Conservation (phyloP, 2,797 vertebrate species). For the Xiphorhynchus erythropygius region DNA sequence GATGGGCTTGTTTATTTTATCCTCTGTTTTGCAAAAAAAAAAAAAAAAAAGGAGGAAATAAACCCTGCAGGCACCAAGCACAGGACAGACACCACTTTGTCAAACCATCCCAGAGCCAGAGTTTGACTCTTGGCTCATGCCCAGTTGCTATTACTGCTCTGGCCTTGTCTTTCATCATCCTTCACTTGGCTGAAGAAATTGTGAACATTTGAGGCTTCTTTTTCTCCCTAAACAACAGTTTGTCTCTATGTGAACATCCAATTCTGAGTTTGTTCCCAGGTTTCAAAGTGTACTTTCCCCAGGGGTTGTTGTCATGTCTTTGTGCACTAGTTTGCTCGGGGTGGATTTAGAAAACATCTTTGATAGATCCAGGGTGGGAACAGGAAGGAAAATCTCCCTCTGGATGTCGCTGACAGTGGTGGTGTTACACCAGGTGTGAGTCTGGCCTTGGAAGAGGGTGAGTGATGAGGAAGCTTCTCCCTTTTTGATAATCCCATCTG, state of each 20-base stretch:
- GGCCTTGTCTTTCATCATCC: background rate
- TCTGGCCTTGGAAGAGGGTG: constrained; percentile 27
- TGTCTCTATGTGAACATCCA: background rate
- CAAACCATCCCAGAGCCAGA: background rate
- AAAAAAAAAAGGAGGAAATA: background rate
- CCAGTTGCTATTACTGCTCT: background rate
- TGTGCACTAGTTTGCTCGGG: background rate
- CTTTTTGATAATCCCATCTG: constrained; percentile 23
- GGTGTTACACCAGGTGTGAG: constrained; percentile 24
- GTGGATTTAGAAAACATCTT: background rate
- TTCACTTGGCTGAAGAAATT: background rate
- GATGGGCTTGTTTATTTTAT: constrained; percentile 13
- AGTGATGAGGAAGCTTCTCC: constrained; percentile 35
- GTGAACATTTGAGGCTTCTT: background rate
- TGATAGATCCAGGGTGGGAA: background rate
- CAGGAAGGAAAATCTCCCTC: background rate
- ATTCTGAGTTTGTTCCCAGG: background rate
- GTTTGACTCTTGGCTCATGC: background rate
- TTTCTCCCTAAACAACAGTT: background rate
- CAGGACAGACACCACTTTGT: background rate
- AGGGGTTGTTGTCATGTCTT: fast-evolving
- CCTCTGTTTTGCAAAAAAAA: background rate
- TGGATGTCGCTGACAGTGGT: background rate
- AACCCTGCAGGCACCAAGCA: background rate
- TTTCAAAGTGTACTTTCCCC: background rate